Percentiles rank a stretch among this genome's conserved stretches.
Evolutionary conservation across 1,140 invertebrate species (phyloP).

Genomic region (Drosophila pruinosa): DNA sequence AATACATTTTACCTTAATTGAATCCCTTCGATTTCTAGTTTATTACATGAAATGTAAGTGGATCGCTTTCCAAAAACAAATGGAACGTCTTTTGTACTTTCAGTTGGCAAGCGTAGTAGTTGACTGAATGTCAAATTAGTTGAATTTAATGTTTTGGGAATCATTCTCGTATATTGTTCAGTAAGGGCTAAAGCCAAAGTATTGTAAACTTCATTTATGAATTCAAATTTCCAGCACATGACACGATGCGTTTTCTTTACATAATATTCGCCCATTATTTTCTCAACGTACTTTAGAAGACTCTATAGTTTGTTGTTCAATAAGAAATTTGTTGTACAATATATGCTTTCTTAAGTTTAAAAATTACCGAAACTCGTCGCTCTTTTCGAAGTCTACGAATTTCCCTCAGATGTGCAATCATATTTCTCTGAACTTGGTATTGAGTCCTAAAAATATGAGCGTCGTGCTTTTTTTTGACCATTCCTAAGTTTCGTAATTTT

Average conservation of each 20-base stretch:
- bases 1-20: background rate
- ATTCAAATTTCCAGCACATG: conserved; percentile 79
- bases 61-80: conserved; percentile 72
- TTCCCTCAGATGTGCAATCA: conserved; percentile 43
- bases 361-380: conserved; percentile 14
- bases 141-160: conserved; percentile 20
- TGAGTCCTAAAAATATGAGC: conserved; percentile 64
- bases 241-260: conserved; percentile 66
- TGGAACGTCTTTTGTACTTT: conserved; percentile 39
- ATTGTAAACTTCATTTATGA: conserved; percentile 76
- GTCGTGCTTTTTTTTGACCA: conserved; percentile 44
- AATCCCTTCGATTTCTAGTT: background rate
- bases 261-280: conserved; percentile 70
- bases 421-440: conserved; percentile 67
- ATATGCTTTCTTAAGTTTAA: no score
- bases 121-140: background rate
- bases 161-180: conserved; percentile 47
- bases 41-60: conserved; percentile 45
- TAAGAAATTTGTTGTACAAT: no score
- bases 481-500: conserved; percentile 49
- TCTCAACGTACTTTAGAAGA: conserved; percentile 46
- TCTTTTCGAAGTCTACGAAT: conserved; percentile 42
- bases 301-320: background rate
- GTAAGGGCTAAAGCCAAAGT: conserved; percentile 59
- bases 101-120: conserved; percentile 46